phyloP scores from a whole-genome alignment of 1,140 invertebrate genomes.

The Lordiphosa collinella region DNA sequence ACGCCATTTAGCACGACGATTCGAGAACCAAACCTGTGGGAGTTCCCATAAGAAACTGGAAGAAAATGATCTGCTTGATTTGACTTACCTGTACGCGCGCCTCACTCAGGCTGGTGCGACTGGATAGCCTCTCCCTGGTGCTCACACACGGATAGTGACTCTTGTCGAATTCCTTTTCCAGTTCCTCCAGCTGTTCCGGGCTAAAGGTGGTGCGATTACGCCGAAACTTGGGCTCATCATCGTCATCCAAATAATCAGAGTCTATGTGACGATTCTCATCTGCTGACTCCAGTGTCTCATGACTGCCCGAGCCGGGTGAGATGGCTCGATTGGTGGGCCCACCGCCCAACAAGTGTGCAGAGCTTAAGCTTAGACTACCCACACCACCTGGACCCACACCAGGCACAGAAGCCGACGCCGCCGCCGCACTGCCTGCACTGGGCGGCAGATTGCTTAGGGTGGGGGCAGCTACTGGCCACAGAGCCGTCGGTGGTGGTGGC shows the following conservation, averaged over 20 bases:
- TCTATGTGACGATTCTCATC: constrained; percentile 81
- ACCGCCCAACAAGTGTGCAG: constrained; percentile 42
- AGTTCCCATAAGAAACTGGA: constrained; percentile 40
- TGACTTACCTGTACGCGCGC: constrained; percentile 94
- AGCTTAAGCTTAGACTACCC: constrained; percentile 41
- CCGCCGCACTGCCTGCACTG: constrained; percentile 37
- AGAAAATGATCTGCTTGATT: too few species aligned
- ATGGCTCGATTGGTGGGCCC: constrained; percentile 52
- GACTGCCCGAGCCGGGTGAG: constrained; percentile 75
- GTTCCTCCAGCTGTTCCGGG: constrained; percentile 94
- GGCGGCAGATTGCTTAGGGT: constrained; percentile 52
- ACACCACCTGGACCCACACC: constrained; percentile 8
- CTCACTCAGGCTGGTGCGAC: constrained; percentile 96
- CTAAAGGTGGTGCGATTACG: constrained; percentile 96
- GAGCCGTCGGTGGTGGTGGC: constrained; percentile 43
- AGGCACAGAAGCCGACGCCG: constrained; percentile 11
- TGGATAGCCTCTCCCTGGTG: constrained; percentile 93
- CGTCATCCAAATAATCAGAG: constrained; percentile 86
- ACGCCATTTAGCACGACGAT: constrained; percentile 97
- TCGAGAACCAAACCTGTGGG: constrained; percentile 97
- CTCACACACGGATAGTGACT: constrained; percentile 98
- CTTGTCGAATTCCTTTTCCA: constrained; percentile 97
- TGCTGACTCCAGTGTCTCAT: constrained; percentile 76
- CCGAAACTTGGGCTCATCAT: constrained; percentile 93
- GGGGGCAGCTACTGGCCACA: constrained; percentile 63